phyloP scores from a whole-genome alignment of 2,888 invertebrate species.

The Norana najaformis region DNA sequence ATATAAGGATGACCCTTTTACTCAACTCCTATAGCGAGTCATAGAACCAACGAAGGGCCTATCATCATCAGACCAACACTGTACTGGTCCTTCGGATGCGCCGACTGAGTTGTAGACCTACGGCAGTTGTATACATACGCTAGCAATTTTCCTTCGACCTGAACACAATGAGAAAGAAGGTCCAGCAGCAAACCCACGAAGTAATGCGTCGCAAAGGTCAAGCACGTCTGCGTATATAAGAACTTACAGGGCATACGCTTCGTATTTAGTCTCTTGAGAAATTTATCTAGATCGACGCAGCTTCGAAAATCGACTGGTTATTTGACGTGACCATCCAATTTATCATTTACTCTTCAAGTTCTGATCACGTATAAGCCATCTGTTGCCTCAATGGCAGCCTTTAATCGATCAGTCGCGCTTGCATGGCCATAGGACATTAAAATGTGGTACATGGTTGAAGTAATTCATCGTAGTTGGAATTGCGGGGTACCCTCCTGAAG shows the following conservation, averaged over 20 bases:
- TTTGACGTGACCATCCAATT: not conserved
- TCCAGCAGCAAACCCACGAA: not conserved
- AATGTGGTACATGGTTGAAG: not conserved
- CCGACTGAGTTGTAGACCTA: no score
- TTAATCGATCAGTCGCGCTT: not conserved
- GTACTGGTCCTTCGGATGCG: no score
- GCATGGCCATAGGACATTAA: not conserved
- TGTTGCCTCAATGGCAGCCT: not conserved
- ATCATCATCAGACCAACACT: no score
- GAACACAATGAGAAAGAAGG: no score
- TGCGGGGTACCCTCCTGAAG: not conserved
- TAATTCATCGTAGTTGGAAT: not conserved
- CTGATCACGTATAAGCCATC: not conserved
- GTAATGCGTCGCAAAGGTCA: not conserved
- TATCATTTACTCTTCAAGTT: not conserved
- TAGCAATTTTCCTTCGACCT: no score
- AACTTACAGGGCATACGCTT: not conserved
- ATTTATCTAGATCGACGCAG: not conserved
- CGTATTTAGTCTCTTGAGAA: not conserved
- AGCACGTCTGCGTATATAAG: not conserved
- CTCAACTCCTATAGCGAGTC: no score
- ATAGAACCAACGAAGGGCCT: no score
- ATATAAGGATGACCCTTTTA: no score
- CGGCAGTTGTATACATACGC: no score
- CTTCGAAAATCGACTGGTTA: not conserved